phyloP scores from a whole-genome alignment of 2,113 vertebrate genomes.

The Cettia cetti region DNA sequence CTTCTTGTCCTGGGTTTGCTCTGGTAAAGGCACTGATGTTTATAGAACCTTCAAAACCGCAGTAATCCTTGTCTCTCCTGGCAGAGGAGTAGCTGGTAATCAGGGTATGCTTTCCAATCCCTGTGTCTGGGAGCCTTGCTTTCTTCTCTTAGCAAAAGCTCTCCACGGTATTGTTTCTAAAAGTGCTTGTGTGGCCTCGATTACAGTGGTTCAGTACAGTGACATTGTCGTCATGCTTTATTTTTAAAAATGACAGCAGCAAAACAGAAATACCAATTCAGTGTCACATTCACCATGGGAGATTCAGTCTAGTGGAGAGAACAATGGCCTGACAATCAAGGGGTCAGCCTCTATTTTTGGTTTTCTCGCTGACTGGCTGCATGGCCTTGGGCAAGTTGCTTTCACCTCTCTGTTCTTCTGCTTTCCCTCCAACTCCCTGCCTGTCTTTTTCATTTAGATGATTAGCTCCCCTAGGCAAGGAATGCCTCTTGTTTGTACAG shows the following conservation, averaged over 20 bases:
- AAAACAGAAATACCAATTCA: constrained; percentile 35
- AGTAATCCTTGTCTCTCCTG: not conserved
- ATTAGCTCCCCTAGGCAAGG: constrained; percentile 21
- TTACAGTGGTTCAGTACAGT: not conserved
- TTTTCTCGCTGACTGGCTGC: not conserved
- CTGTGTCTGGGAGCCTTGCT: not conserved
- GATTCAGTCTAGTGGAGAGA: constrained; percentile 20
- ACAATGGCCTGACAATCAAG: constrained; percentile 43
- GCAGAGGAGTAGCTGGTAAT: not conserved
- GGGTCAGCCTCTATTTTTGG: constrained; percentile 52
- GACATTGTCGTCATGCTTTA: not conserved
- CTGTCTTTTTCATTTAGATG: constrained; percentile 45
- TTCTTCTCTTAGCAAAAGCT: not conserved
- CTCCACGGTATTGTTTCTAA: not conserved
- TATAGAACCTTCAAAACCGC: not conserved
- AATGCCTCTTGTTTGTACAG: constrained; percentile 5
- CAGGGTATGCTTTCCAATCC: not conserved
- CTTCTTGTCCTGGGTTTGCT: not conserved
- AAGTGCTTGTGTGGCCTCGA: not conserved
- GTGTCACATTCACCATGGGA: constrained; percentile 16
- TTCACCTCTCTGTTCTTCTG: constrained; percentile 16
- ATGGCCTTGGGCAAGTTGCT: constrained; percentile 44
- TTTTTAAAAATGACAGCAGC: constrained; percentile 26
- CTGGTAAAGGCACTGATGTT: not conserved
- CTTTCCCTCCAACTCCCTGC: constrained; percentile 1